Percentiles rank a stretch among this genome's conserved stretches.
Conservation (phyloP, 2,888 invertebrate genomes). For the Caenorhabditis sp. region DNA sequence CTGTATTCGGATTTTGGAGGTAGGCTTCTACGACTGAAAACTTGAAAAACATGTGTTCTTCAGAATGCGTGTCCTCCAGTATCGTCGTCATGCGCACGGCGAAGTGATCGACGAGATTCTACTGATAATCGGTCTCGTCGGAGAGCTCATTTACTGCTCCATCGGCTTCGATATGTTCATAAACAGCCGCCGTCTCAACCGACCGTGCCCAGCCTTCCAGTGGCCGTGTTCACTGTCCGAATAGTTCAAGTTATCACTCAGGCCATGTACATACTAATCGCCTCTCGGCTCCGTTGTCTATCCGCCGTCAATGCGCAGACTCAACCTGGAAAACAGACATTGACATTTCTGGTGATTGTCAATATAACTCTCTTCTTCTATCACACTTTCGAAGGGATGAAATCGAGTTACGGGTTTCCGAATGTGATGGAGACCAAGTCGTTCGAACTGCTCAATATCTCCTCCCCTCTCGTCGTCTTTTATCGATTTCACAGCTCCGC, state of each 20-base stretch:
- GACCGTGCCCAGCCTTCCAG: constrained; percentile 45
- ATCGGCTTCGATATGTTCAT: constrained; percentile 63
- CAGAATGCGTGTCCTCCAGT: constrained; percentile 75
- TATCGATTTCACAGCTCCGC: constrained; percentile 67
- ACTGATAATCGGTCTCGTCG: constrained; percentile 73
- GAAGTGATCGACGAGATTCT: constrained; percentile 77
- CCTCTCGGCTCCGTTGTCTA: constrained; percentile 57
- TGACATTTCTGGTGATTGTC: constrained; percentile 76
- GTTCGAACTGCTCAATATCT: constrained; percentile 46
- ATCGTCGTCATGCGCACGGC: constrained; percentile 69
- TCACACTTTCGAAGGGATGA: constrained; percentile 70
- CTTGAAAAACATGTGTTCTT: too few species aligned
- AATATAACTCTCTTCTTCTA: constrained; percentile 76
- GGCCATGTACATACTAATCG: constrained; percentile 72
- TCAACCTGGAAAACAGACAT: constrained; percentile 75
- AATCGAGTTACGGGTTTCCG: constrained; percentile 62
- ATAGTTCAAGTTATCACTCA: constrained; percentile 75
- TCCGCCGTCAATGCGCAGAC: constrained; percentile 40
- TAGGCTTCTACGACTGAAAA: too few species aligned
- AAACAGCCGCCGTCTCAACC: constrained; percentile 27
- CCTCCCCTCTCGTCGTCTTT: constrained; percentile 55
- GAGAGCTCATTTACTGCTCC: constrained; percentile 72
- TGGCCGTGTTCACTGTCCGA: constrained; percentile 70
- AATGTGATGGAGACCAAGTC: constrained; percentile 57
- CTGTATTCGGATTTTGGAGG: constrained; percentile 72